Evolutionary conservation across 2,888 invertebrate genomes (phyloP).

Genomic region (Oithona nana): DNA sequence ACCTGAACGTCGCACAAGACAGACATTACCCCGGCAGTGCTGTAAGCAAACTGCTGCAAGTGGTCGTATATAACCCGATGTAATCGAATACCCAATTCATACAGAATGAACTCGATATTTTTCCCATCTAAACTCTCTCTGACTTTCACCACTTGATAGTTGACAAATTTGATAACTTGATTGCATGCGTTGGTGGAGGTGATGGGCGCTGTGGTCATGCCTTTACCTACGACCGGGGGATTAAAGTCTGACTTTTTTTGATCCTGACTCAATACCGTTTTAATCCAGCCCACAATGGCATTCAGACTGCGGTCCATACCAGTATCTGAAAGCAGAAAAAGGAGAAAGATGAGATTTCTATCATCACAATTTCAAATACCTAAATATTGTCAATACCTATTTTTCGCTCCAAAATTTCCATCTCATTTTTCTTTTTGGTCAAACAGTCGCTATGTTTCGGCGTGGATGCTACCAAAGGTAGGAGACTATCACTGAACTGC

Average conservation of each 20-base stretch:
- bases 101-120: constrained; percentile 63
- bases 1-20: constrained; percentile 86
- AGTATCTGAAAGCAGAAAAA: too few relatives aligned
- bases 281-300: constrained; percentile 77
- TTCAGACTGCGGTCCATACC: constrained; percentile 64
- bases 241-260: constrained; percentile 81
- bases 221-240: constrained; percentile 23
- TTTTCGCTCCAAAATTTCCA: constrained; percentile 77
- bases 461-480: constrained; percentile 47
- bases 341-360: too few relatives aligned
- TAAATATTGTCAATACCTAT: too few relatives aligned
- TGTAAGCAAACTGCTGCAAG: constrained; percentile 79
- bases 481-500: constrained; percentile 67
- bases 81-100: constrained; percentile 75
- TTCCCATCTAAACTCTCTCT: constrained; percentile 71
- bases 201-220: background rate
- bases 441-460: constrained; percentile 64
- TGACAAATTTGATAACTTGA: constrained; percentile 31
- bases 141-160: constrained; percentile 51
- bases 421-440: constrained; percentile 59
- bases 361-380: too few relatives aligned
- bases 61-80: constrained; percentile 88
- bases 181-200: background rate
- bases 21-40: constrained; percentile 87
- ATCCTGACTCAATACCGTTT: constrained; percentile 66